phyloP scores from a whole-genome alignment of 2,113 vertebrate species.

The Toxotes chatareus region DNA sequence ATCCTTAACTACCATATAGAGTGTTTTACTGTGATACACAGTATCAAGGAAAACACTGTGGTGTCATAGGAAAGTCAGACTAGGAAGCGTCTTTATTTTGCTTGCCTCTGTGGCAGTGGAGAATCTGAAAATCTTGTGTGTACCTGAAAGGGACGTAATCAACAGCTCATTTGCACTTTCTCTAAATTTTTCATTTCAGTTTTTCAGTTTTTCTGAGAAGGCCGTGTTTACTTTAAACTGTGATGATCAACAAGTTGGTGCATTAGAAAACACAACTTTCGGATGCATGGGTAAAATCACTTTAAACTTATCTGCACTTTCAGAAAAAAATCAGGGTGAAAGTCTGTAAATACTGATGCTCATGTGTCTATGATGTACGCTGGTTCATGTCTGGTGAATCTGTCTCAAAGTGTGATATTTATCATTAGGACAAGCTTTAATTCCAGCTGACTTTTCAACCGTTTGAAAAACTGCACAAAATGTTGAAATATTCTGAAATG shows the following conservation, averaged over 20 bases:
- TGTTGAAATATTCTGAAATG: neutral
- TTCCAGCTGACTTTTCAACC: neutral
- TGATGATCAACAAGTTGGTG: neutral
- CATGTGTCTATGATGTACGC: neutral
- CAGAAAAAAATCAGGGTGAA: neutral
- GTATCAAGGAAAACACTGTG: conserved; percentile 10
- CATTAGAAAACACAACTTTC: neutral
- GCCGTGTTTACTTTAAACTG: neutral
- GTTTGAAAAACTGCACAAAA: neutral
- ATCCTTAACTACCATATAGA: conserved; percentile 39
- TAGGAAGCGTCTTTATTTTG: conserved; percentile 3
- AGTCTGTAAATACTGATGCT: neutral
- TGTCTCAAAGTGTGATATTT: neutral
- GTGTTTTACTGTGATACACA: conserved; percentile 34
- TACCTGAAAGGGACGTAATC: neutral
- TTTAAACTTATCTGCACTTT: too few species aligned
- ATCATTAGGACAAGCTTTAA: neutral
- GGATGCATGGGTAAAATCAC: neutral
- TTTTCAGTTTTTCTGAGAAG: neutral
- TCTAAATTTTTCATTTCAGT: neutral
- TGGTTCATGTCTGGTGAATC: neutral
- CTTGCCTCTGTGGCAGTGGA: neutral
- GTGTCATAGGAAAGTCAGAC: conserved; percentile 3
- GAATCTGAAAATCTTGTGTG: neutral
- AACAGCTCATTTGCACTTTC: conserved; percentile 5